These are phyloP conservation scores for Pagrus major DNA, from an alignment of 2,113 vertebrate species.

Conservation along the genomic window DNA sequence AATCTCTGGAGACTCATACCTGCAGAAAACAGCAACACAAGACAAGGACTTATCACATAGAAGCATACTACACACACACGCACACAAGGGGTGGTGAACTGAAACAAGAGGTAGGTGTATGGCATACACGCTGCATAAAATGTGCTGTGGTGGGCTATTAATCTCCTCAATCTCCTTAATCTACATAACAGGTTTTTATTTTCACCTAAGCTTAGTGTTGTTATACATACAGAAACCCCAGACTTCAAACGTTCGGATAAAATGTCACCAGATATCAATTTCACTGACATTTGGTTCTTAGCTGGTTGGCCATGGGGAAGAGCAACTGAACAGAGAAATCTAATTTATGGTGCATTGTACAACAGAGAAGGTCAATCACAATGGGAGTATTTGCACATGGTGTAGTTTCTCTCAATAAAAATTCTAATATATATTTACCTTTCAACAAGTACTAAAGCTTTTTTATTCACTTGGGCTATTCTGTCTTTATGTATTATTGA, in stretches of 20 bases:
- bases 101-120: no score
- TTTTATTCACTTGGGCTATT: neutral
- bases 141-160: no score
- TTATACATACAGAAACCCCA: neutral
- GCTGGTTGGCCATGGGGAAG: neutral
- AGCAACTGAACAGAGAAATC: neutral
- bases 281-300: neutral
- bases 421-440: neutral
- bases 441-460: neutral
- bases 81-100: no score
- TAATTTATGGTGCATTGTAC: neutral
- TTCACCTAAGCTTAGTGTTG: neutral
- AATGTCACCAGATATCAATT: neutral
- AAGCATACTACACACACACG: neutral
- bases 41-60: neutral
- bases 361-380: neutral
- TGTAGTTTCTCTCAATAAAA: neutral
- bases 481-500: neutral
- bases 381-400: neutral
- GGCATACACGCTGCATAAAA: no score
- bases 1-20: constrained; percentile 95
- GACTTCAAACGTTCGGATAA: neutral
- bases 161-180: no score
- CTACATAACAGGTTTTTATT: no score
- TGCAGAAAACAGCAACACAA: constrained; percentile 60